A percentile compares a stretch with the other conserved stretches of the same genome.
phyloP scores from a whole-genome alignment of 1,140 invertebrate species.

The Atta texana region DNA sequence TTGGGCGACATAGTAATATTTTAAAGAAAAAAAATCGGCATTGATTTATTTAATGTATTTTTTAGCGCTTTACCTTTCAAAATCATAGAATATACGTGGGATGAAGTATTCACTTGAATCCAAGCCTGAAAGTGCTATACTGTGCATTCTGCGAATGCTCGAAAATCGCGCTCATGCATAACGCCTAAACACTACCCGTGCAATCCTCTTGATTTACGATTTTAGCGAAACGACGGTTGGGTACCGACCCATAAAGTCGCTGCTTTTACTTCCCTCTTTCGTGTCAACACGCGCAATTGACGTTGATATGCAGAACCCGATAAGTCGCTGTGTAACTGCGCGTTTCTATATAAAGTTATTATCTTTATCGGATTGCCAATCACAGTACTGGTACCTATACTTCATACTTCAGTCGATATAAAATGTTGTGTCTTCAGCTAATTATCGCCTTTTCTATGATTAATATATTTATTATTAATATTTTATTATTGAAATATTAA shows the following conservation, averaged over 20 bases:
- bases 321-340: constrained; percentile 76
- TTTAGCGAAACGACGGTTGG: constrained; percentile 69
- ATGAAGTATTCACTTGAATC: neutral
- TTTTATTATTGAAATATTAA: constrained; percentile 1
- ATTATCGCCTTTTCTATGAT: neutral
- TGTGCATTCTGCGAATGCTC: constrained; percentile 6
- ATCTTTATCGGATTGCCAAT: constrained; percentile 78
- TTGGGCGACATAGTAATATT: neutral
- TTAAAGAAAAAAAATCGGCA: neutral
- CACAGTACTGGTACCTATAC: constrained; percentile 33
- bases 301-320: constrained; percentile 78
- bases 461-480: neutral
- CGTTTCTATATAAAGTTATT: constrained; percentile 84
- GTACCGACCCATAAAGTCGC: constrained; percentile 63
- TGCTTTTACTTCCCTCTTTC: constrained; percentile 80
- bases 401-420: constrained; percentile 60
- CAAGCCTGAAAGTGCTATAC: constrained; percentile 10
- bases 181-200: constrained; percentile 17
- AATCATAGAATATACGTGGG: neutral
- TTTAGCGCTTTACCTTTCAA: neutral
- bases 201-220: constrained; percentile 76
- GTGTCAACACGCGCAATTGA: constrained; percentile 78
- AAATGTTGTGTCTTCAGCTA: constrained; percentile 15
- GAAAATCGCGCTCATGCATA: constrained; percentile 54
- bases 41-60: constrained; percentile 18